Evolutionary conservation across 2,888 invertebrate genomes (phyloP).

Genomic region (Cactoblastis cactorum): DNA sequence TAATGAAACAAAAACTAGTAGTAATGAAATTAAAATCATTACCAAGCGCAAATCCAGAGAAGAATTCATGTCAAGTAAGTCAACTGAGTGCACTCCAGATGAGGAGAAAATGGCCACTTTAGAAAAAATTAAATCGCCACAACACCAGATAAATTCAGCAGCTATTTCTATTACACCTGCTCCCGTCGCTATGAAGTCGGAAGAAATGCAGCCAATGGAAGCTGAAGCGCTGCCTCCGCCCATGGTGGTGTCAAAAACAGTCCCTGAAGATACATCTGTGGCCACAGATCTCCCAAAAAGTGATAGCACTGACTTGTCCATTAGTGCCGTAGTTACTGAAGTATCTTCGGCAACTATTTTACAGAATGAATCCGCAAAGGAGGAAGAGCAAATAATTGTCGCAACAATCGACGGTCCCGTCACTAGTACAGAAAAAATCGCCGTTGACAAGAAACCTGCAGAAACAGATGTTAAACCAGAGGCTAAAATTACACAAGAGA

Average conservation of each 20-base stretch:
- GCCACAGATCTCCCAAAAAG: conserved; percentile 41
- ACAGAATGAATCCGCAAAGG: background rate
- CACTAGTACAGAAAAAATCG: conserved; percentile 25
- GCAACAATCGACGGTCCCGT: background rate
- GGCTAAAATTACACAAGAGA: background rate
- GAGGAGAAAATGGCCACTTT: conserved; percentile 55
- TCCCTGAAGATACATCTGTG: conserved; percentile 44
- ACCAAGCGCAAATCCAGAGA: conserved; percentile 56
- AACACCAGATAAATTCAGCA: conserved; percentile 15
- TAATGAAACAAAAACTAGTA: conserved; percentile 39
- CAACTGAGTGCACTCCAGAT: conserved; percentile 53
- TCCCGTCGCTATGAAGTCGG: conserved; percentile 51
- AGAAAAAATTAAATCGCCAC: conserved; percentile 58
- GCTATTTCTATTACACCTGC: conserved; percentile 47
- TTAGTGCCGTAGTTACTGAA: background rate
- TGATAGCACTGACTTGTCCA: conserved; percentile 18
- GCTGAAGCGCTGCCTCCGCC: conserved; percentile 57
- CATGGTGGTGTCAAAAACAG: conserved; percentile 44
- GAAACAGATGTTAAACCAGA: conserved; percentile 13
- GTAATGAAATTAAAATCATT: conserved; percentile 46
- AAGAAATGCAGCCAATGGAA: conserved; percentile 48
- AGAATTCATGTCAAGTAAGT: conserved; percentile 52
- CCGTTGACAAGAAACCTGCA: conserved; percentile 23
- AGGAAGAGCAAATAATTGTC: background rate
- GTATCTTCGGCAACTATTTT: background rate